These are phyloP conservation scores for Endotricha flammealis DNA, from an alignment of 2,888 invertebrate species.

Conservation along the genomic window DNA sequence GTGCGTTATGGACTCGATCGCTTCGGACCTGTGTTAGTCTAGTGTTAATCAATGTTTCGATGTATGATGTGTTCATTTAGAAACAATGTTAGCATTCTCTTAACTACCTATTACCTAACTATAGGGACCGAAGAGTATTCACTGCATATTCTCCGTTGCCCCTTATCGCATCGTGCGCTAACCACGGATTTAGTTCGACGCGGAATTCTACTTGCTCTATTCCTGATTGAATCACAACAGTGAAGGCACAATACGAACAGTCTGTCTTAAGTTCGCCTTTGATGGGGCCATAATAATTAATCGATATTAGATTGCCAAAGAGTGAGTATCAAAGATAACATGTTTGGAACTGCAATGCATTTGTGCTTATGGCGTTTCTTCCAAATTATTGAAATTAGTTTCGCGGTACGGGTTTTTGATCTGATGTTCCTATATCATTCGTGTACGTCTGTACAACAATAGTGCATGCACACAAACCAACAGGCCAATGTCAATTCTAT, in stretches of 20 bases:
- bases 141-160: slow-evolving; percentile 61
- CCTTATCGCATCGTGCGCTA: slow-evolving; percentile 47
- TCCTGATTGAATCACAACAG: slow-evolving; percentile 9
- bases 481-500: slow-evolving; percentile 70
- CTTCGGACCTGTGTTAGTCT: slow-evolving; percentile 64
- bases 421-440: slow-evolving; percentile 74
- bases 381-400: slow-evolving; percentile 68
- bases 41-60: slow-evolving; percentile 65
- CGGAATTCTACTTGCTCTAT: slow-evolving; percentile 7
- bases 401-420: slow-evolving; percentile 74
- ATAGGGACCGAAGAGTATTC: slow-evolving; percentile 54
- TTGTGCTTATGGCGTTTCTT: slow-evolving; percentile 60
- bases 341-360: slow-evolving; percentile 66
- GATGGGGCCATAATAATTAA: slow-evolving; percentile 42
- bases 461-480: slow-evolving; percentile 44
- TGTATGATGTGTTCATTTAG: slow-evolving; percentile 74
- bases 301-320: slow-evolving; percentile 73
- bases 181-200: slow-evolving; percentile 34
- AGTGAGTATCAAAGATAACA: slow-evolving; percentile 72
- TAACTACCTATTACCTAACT: slow-evolving; percentile 42
- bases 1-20: slow-evolving; percentile 56
- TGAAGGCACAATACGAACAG: slow-evolving; percentile 38
- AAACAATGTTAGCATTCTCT: slow-evolving; percentile 62
- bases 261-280: slow-evolving; percentile 37
- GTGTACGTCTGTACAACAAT: slow-evolving; percentile 54